Conservation (phyloP, 1,140 invertebrate species). For the Holotrichia oblita region DNA sequence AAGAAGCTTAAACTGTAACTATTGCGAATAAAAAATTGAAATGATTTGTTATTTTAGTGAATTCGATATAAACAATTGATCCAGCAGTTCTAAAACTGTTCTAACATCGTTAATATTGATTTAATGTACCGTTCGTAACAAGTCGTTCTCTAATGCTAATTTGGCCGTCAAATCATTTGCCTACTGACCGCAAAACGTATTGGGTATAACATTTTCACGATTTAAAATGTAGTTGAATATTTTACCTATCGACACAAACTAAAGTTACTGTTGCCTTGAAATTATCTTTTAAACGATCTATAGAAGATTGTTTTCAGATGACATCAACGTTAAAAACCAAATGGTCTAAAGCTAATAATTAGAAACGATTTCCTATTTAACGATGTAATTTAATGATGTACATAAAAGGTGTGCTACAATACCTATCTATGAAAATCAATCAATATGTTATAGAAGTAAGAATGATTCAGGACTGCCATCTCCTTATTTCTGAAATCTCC, state of each 20-base stretch:
- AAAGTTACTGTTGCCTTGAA: not conserved
- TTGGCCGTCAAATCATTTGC: not conserved
- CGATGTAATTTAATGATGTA: no score
- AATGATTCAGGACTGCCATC: no score
- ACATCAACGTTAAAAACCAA: not conserved
- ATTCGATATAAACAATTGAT: no score
- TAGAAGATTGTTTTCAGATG: not conserved
- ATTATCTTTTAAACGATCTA: not conserved
- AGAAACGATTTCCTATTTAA: no score
- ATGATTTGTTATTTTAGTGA: no score
- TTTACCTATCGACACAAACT: not conserved
- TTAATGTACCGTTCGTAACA: not conserved
- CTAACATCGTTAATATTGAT: not conserved
- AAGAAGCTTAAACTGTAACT: no score
- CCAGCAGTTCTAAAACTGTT: no score
- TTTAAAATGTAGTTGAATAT: not conserved
- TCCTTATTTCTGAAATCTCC: no score
- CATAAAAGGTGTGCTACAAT: no score
- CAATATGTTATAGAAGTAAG: no score
- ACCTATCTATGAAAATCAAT: no score
- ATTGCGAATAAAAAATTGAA: no score
- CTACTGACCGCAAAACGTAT: not conserved
- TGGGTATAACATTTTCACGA: not conserved
- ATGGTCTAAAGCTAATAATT: not conserved
- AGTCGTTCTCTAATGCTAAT: not conserved